Evolutionary conservation across 2,888 invertebrate genomes (phyloP), one percentile per base, ranked within the genome.

Genomic region (Nymphalis polychloros): DNA sequence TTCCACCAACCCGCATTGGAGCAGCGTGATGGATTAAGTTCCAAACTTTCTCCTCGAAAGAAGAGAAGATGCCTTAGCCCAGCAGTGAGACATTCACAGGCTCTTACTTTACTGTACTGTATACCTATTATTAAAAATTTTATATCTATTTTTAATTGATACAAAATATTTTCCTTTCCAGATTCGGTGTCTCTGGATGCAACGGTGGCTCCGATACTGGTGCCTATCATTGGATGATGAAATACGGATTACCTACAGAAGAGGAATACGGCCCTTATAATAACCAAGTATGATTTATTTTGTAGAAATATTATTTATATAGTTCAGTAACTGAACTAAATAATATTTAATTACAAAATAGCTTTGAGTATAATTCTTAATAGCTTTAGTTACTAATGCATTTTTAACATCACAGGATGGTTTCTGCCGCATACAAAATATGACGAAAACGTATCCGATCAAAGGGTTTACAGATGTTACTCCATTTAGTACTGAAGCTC

Each of bases 131-230:
- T 31, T 6, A 31, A 31, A 5, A 31, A 6, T 31, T 31, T 41
- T 41, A 13, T 13, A 3, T 41, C 3, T 41, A 41, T 41, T 13
- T 41, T 13, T 13, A 41, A 41, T 4, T 27, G 17, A 16, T 2
- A 1, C 0, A 53, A 23, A 1, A 53, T 23, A 52, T 27, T 17
- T 17, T 17, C 2, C 53, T 67, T 60, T 60, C 16, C 59, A 94
- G 93, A 50, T 97, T 93, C 80, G 97, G 97, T 48, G 96, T 95
- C 78, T 94, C 94, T 80, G 98, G 97, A 0, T 98, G 98, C 84
- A 96, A 97, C 81, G 98, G 98, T 10, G 98, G 98, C 8, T 96
- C 96, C 87, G 98, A 98, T 83, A 97, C 96, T 82, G 94, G 96
- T 64, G 95, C 97, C 0, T 98, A 98, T 80, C 94, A 96, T 71